A percentile compares a stretch with the other conserved stretches of the same genome.
Conservation (phyloP, 2,888 invertebrate genomes). For the Plebejus melissa region DNA sequence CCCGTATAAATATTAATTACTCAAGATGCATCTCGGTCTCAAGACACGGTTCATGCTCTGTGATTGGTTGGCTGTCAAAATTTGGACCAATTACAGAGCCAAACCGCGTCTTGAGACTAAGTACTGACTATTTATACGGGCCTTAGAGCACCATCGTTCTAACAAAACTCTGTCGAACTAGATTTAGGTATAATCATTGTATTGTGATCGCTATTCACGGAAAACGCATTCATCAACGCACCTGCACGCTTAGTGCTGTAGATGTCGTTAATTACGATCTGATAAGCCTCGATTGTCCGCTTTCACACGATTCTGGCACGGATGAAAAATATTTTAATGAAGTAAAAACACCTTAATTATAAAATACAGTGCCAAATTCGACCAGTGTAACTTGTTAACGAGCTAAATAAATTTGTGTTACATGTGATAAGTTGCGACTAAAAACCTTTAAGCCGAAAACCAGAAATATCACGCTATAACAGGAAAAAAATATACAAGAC, state of each 20-base stretch:
- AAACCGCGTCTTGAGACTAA: no score
- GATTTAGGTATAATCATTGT: no score
- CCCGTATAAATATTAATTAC: no score
- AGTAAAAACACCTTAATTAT: constrained; percentile 10
- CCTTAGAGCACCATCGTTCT: no score
- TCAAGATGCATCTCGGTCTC: no score
- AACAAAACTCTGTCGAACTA: no score
- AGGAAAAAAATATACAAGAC: not conserved
- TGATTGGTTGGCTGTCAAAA: no score
- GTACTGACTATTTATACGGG: no score
- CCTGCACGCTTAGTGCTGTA: not conserved
- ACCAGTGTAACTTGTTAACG: not conserved
- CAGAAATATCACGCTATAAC: no score
- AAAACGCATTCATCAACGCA: not conserved
- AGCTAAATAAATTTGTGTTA: not conserved
- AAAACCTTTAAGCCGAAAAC: not conserved
- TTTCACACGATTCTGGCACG: constrained; percentile 7
- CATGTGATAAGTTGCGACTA: not conserved
- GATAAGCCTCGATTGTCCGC: not conserved
- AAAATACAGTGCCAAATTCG: constrained; percentile 10
- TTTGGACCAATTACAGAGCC: no score
- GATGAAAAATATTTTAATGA: constrained; percentile 13
- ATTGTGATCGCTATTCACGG: not conserved
- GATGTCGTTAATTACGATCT: constrained; percentile 10
- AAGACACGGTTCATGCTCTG: no score